Evolutionary conservation across 92 coral and sea anemone species (phyloP).

Genomic region (Phenganax stokvisi): DNA sequence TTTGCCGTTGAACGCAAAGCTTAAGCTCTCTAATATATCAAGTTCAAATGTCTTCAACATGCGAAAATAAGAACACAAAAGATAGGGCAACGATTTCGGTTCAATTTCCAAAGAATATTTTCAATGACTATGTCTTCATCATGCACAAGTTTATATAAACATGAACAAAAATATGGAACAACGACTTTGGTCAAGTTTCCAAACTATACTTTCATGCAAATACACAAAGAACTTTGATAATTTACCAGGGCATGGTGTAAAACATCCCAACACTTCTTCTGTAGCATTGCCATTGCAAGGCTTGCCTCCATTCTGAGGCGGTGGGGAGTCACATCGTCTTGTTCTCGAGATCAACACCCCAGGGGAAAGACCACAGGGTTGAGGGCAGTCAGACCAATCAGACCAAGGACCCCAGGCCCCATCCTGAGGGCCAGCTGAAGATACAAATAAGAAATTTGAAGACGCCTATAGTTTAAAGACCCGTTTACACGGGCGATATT

Average conservation of each 20-base stretch:
- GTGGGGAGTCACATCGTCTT: conserved; percentile 75
- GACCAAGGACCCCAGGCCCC: conserved; percentile 85
- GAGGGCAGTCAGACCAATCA: conserved; percentile 68
- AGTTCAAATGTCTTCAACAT: too few species aligned
- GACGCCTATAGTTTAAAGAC: not conserved
- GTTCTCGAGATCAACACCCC: conserved; percentile 64
- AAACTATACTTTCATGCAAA: too few species aligned
- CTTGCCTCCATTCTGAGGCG: conserved; percentile 89
- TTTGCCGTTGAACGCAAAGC: too few species aligned
- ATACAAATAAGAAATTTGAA: not conserved
- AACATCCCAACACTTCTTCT: conserved; percentile 64
- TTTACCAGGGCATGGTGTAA: conserved; percentile 85
- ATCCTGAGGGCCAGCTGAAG: conserved; percentile 74
- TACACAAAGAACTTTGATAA: too few species aligned
- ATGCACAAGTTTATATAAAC: too few species aligned
- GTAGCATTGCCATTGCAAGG: conserved; percentile 66
- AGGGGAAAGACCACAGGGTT: conserved; percentile 73
- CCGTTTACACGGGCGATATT: too few species aligned
- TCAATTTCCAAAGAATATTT: not conserved
- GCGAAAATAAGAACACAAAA: too few species aligned
- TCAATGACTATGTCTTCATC: too few species aligned
- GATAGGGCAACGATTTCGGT: not conserved
- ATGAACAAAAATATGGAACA: too few species aligned
- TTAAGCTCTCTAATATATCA: too few species aligned
- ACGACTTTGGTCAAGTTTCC: too few species aligned